These are phyloP conservation scores for Cremastobaeus sp. DNA, from an alignment of 2,888 invertebrate species.

Conservation along the genomic window DNA sequence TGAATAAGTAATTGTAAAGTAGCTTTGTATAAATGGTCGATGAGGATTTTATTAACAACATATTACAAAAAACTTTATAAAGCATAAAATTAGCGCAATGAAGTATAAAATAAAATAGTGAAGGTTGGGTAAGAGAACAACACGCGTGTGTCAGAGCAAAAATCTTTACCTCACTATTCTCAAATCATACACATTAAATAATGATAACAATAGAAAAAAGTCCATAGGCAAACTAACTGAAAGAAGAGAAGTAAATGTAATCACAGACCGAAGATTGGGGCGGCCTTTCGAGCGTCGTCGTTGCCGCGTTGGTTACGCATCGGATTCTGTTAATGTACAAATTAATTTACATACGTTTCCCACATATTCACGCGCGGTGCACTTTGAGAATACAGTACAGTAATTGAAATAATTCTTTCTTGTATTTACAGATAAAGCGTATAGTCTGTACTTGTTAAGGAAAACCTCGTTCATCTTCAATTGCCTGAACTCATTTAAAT, in stretches of 20 bases:
- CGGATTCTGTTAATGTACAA: conserved; percentile 52
- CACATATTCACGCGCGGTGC: conserved; percentile 28
- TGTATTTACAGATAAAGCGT: conserved; percentile 47
- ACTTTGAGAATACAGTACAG: conserved; percentile 24
- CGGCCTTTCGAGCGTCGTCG: conserved; percentile 1
- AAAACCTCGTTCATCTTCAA: conserved; percentile 1
- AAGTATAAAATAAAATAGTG: conserved; percentile 25
- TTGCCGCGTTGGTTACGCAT: conserved; percentile 21
- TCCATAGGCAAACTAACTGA: conserved; percentile 2
- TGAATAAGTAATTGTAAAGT: too few species aligned
- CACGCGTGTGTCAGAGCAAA: conserved; percentile 20
- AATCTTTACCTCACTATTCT: conserved; percentile 27
- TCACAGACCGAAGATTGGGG: conserved; percentile 41
- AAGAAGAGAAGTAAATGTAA: conserved; percentile 16
- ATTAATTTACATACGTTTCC: conserved; percentile 51
- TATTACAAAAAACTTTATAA: conserved; percentile 35
- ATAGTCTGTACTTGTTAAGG: conserved; percentile 10
- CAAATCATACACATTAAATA: conserved; percentile 40
- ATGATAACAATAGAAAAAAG: conserved; percentile 27
- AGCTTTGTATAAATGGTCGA: too few species aligned
- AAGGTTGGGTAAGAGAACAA: conserved; percentile 25
- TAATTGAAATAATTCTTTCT: conserved; percentile 30
- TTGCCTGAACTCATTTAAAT: conserved; percentile 12
- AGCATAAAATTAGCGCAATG: conserved; percentile 18
- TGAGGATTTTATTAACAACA: conserved; percentile 37